Percentiles rank a stretch among this genome's conserved stretches.
Conservation (phyloP, 2,113 vertebrate species). For the Ptilorrhoa leucosticta region DNA sequence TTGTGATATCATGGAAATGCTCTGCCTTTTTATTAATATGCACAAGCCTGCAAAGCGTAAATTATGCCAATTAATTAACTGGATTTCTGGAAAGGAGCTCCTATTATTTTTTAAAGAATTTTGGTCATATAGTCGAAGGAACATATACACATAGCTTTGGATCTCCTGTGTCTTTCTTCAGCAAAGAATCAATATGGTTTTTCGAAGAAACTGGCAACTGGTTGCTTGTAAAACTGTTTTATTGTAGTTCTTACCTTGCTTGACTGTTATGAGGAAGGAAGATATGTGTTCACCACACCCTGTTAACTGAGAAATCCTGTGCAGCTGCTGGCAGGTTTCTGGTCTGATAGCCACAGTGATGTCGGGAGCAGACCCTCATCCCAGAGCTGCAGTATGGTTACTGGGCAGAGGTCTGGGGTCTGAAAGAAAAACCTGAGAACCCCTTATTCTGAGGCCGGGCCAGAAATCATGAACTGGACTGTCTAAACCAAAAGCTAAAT, state of each 20-base stretch:
- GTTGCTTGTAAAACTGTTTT: not conserved
- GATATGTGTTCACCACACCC: not conserved
- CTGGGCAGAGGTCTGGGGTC: not conserved
- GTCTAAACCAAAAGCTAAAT: not conserved
- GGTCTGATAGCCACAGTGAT: fast-evolving
- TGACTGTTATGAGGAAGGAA: not conserved
- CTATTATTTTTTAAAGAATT: slow-evolving; percentile 13
- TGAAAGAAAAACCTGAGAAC: not conserved
- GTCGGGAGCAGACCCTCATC: not conserved
- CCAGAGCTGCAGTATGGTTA: not conserved
- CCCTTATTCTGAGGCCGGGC: not conserved
- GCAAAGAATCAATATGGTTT: not conserved
- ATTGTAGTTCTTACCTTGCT: not conserved
- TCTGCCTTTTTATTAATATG: slow-evolving; percentile 24
- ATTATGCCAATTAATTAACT: slow-evolving; percentile 25
- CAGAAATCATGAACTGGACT: not conserved
- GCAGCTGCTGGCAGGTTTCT: not conserved
- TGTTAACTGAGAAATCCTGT: not conserved
- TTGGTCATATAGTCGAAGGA: not conserved
- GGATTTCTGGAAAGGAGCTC: not conserved
- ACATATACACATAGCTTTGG: not conserved
- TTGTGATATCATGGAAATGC: not conserved
- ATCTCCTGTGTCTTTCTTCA: not conserved
- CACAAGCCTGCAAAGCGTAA: slow-evolving; percentile 18
- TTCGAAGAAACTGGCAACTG: not conserved